Percentiles rank a stretch among this genome's conserved stretches.
phyloP scores from a whole-genome alignment of 2,113 vertebrate genomes.

The Ceuthmochares aereus region DNA sequence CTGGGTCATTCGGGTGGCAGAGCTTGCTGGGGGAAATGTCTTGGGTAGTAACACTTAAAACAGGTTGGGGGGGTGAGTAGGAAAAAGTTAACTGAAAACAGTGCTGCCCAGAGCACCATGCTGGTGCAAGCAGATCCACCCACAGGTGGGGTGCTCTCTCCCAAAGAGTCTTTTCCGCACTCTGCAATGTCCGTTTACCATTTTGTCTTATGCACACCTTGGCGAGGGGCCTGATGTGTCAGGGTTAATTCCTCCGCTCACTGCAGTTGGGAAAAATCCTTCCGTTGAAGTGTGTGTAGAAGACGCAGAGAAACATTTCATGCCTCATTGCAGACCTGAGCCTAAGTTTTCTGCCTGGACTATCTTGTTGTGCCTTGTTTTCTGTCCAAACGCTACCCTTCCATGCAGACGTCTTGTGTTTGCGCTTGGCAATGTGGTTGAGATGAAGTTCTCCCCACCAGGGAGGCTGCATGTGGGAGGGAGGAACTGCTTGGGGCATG shows the following conservation, averaged over 20 bases:
- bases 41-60: not conserved
- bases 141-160: not conserved
- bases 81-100: not conserved
- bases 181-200: not conserved
- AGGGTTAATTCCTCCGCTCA: not conserved
- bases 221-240: not conserved
- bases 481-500: not conserved
- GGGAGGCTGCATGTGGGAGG: not conserved
- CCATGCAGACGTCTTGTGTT: not conserved
- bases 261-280: not conserved
- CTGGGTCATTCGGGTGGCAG: not conserved
- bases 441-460: not conserved
- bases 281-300: accelerated
- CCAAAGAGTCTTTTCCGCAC: not conserved
- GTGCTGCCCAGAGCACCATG: accelerated
- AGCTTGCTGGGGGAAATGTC: not conserved
- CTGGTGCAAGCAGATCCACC: not conserved
- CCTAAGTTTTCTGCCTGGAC: not conserved
- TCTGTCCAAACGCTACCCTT: not conserved
- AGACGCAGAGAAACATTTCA: not conserved
- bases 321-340: not conserved
- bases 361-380: not conserved
- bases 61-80: no score
- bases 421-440: not conserved
- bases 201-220: not conserved